A percentile compares a stretch with the other conserved stretches of the same genome.
phyloP scores from a whole-genome alignment of 2,888 invertebrate species.

The Synergus japonicus region DNA sequence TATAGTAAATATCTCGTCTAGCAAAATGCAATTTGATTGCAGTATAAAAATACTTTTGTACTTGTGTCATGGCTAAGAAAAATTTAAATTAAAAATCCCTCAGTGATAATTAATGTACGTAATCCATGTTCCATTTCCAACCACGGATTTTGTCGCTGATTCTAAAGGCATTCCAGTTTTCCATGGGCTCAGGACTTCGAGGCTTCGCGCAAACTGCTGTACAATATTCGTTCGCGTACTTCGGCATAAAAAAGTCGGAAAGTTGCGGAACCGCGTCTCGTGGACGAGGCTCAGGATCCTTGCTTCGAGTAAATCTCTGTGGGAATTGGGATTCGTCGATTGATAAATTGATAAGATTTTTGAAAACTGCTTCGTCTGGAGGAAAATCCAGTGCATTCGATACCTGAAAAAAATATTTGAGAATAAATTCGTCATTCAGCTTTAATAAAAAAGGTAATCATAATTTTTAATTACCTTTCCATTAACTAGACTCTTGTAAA shows the following conservation, averaged over 20 bases:
- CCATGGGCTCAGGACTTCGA: slow-evolving; percentile 56
- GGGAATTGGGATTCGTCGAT: slow-evolving; percentile 69
- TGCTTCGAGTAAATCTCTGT: slow-evolving; percentile 65
- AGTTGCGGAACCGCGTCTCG: slow-evolving; percentile 67
- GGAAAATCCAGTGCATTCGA: slow-evolving; percentile 69
- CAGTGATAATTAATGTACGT: background rate
- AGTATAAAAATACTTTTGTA: slow-evolving; percentile 13
- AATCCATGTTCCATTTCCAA: slow-evolving; percentile 62
- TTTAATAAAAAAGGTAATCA: slow-evolving; percentile 9
- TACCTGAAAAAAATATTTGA: slow-evolving; percentile 58
- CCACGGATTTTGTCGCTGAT: slow-evolving; percentile 68
- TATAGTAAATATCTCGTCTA: slow-evolving; percentile 3
- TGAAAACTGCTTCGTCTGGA: slow-evolving; percentile 67
- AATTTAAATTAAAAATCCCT: background rate
- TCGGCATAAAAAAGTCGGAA: slow-evolving; percentile 68
- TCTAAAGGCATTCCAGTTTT: slow-evolving; percentile 66
- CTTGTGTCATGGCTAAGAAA: slow-evolving; percentile 1
- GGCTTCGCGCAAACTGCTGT: slow-evolving; percentile 58
- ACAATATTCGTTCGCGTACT: slow-evolving; percentile 63
- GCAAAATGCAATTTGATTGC: background rate
- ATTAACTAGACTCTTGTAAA: slow-evolving; percentile 62
- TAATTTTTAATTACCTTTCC: slow-evolving; percentile 64
- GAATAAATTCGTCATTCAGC: background rate
- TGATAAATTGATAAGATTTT: slow-evolving; percentile 68
- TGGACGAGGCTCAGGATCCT: slow-evolving; percentile 70